Conservation (phyloP, 23 tunicate species). For the Ascidia mentula region DNA sequence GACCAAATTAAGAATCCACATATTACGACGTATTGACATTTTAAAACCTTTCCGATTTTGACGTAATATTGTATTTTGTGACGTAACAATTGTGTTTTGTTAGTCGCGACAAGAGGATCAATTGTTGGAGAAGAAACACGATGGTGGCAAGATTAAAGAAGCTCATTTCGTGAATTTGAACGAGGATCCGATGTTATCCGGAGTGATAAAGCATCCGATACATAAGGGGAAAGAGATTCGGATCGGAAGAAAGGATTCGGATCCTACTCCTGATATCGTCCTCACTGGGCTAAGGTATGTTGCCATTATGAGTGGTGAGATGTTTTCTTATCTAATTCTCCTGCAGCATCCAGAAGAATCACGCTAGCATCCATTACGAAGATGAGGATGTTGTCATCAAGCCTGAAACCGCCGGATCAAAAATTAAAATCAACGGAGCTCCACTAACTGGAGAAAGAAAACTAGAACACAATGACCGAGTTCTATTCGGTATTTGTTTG, state of each 20-base stretch:
- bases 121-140: conserved; percentile 45
- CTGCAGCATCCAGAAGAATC: conserved; percentile 86
- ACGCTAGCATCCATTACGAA: conserved; percentile 58
- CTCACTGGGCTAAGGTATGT: conserved; percentile 85
- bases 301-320: background rate
- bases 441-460: conserved; percentile 93
- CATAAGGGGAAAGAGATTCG: conserved; percentile 60
- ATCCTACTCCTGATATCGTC: conserved; percentile 69
- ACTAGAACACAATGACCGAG: conserved; percentile 89
- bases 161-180: conserved; percentile 89
- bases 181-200: conserved; percentile 97
- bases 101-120: conserved; percentile 79
- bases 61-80: no score
- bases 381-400: conserved; percentile 85
- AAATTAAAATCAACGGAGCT: conserved; percentile 91
- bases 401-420: conserved; percentile 84
- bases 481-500: conserved; percentile 86
- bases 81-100: background rate
- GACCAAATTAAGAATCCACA: no score
- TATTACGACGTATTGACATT: no score
- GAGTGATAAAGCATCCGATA: conserved; percentile 72
- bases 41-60: no score
- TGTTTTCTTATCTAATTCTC: background rate
- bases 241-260: conserved; percentile 97
- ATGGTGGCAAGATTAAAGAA: conserved; percentile 11